Base-by-base conservation (phyloP, 92 coral and sea anemone species). In the Virgularia gustaviana region DNA sequence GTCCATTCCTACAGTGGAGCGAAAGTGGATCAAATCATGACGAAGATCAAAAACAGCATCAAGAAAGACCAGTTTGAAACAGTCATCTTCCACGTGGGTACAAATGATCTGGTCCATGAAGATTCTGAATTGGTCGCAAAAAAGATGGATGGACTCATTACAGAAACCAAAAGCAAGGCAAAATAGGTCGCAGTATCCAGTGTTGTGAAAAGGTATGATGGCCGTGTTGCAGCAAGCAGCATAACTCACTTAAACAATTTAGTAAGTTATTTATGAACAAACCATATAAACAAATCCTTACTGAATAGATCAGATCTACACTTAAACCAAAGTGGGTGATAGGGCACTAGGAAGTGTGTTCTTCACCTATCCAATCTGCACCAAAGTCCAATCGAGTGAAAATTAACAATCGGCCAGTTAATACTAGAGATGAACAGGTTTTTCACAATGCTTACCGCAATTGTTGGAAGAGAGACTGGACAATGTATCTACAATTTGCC, bases 1-100 rank as follows among this genome's bases (percentile, higher is more conserved):
- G 65, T 58, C 65, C 41, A 58, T 34, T 15, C 65, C 7, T 32
- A 58, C n/a, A 58, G 65, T 58, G 65, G 39, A 27, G 65, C 65
- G 10, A 58, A 23, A 30, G 65, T 58, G 38, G 65, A 58, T 29
- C 65, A 58, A 58, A 58, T 30, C 41, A 58, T 10, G 16, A 4
- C 8, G 8, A 55, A 55, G 62, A 55, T 55, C 22, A 55, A 55
- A 25, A 33, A 8, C 16, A 27, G 33, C 33, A 29, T 10, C 12
- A 5, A 37, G 36, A 41, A 58, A 58, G 65, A 23, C 3, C 2
- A 58, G 41, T 58, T 29, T 34, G 65, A 58, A 18, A 32, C 65
- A 58, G 65, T 47, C 23, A 25, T 47, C 2, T 10, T 47, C 3
- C 55, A 47, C 10, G 55, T 47, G 55, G 55, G 55, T 15, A 32